Base-by-base conservation (phyloP, 2,113 vertebrate genomes). In the Caretta caretta region DNA sequence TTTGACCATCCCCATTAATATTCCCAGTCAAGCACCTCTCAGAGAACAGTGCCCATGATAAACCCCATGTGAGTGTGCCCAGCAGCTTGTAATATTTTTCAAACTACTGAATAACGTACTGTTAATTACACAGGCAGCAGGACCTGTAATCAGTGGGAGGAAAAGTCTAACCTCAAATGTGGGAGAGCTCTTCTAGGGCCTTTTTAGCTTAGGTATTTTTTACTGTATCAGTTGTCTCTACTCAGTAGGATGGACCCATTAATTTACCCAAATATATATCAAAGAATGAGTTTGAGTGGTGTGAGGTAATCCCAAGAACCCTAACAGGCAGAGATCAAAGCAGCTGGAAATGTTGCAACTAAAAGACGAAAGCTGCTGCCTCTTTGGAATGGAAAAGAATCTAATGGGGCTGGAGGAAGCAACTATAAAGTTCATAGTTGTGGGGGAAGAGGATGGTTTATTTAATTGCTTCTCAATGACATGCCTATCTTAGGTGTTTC, bases 381-480 rank as follows among this genome's bases (percentile, higher is more conserved):
- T 90, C 86, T 86, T 38, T 24, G 84, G 88, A 92, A 90, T 0
- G 81, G n/a, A 83, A 79, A 88, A 65, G 65, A 89, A 42, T 87
- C 94, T 89, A 92, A 86, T 3, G 4, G 91, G 76, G 62, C 75
- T 25, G 48, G 20, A 48, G 8, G 88, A 86, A 85, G n/a, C 9
- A 0, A 83, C 56, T 88, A 79, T 62, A 75, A 57, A 92, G 59
- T 72, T 8, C 89, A 49, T 93, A 89, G 5, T 86, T 96, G 53
- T 89, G 85, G 76, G 79, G 91, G 62, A 22, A 91, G 84, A 92
- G 94, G 95, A 91, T 95, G 90, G 92, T 96, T 96, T 97, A 96
- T 97, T 97, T 93, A 94, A 93, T 91, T 96, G 90, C 96, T 96
- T 97, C 93, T 93, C 84, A 96, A 19, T 97, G 87, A 94, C 91